Conservation (phyloP, 1,140 invertebrate species). For the Aethina tumida region DNA sequence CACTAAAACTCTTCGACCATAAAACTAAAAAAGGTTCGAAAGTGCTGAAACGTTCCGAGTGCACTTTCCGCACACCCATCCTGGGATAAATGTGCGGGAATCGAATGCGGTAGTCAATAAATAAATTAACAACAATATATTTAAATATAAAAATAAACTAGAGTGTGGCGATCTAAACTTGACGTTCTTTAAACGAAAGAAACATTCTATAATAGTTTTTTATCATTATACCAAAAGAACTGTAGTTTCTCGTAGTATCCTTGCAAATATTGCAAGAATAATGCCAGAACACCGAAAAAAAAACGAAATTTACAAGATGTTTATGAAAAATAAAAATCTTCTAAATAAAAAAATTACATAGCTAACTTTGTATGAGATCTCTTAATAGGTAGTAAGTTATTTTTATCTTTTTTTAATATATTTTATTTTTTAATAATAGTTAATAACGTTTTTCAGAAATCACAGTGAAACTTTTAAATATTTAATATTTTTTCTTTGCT, state of each 20-base stretch:
- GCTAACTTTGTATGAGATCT: conserved; percentile 38
- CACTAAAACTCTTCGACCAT: conserved; percentile 7
- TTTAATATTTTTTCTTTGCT: conserved; percentile 10
- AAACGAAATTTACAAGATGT: conserved; percentile 17
- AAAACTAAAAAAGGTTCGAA: conserved; percentile 9
- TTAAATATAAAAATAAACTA: conserved; percentile 24
- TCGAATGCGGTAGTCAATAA: conserved; percentile 14
- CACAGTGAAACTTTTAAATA: conserved; percentile 38
- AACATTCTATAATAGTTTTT: conserved; percentile 8
- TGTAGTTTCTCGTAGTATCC: conserved; percentile 12
- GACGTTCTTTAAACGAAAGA: conserved; percentile 14
- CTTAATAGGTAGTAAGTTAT: conserved; percentile 36
- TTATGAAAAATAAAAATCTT: conserved; percentile 33
- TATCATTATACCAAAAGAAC: conserved; percentile 8
- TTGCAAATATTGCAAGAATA: conserved; percentile 28
- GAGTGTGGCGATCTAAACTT: conserved; percentile 22
- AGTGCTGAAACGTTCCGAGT: conserved; percentile 7
- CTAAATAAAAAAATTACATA: conserved; percentile 31
- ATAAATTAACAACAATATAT: conserved; percentile 23
- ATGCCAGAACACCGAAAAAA: conserved; percentile 6
- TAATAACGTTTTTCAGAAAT: conserved; percentile 37
- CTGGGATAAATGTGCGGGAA: too few species aligned
- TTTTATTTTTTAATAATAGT: conserved; percentile 35
- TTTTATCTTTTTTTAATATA: conserved; percentile 28
- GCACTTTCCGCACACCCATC: too few species aligned